Base-by-base conservation (phyloP, 2,888 invertebrate species). In the Rutpela maculata region DNA sequence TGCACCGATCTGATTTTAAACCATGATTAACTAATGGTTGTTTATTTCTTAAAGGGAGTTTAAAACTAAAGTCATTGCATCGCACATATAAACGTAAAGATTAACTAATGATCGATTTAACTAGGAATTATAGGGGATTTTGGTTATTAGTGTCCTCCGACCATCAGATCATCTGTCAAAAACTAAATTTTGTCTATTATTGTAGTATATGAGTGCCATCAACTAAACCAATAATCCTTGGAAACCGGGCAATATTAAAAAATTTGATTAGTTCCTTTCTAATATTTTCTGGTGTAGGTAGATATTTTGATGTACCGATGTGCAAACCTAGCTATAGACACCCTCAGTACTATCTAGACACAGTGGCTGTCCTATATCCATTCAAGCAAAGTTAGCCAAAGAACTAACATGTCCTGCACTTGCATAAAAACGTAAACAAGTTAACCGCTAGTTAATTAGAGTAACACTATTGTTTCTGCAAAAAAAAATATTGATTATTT, bases 391-490 rank as follows among this genome's bases (percentile, higher is more conserved):
- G n/a, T 62, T 35, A 4, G 31, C 62, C 5, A 62, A 11, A 6
- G 62, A 12, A 62, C n/a, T 31, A 15, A 31, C 35, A 35, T 62
- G 62, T 4, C 31, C 31, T 4, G 31, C 31, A n/a, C 31, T 31
- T 15, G 62, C 62, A 62, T 62, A 62, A 35, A 62, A 62, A 4
- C 62, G 26, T 6, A 62, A n/a, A 2, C 31, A 31, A 11, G 62
- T 31, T n/a, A 60, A 10, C 19, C 26, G 19, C 22, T 60, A 26
- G 17, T 60, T 60, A 26, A 60, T 26, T 0, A n/a, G 60, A 11
- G 60, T 0, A 5, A 60, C 26, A 26, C 60, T 26, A 17, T 60
- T 60, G 31, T 60, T 60, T 12, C 60, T 60, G 18, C 12, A 59
- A 60, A 60, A 1, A 60, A 60, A 22, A 60, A 5, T 26, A 19